Base-by-base conservation (phyloP, 2,113 vertebrate species). In the Nothobranchius furzeri region DNA sequence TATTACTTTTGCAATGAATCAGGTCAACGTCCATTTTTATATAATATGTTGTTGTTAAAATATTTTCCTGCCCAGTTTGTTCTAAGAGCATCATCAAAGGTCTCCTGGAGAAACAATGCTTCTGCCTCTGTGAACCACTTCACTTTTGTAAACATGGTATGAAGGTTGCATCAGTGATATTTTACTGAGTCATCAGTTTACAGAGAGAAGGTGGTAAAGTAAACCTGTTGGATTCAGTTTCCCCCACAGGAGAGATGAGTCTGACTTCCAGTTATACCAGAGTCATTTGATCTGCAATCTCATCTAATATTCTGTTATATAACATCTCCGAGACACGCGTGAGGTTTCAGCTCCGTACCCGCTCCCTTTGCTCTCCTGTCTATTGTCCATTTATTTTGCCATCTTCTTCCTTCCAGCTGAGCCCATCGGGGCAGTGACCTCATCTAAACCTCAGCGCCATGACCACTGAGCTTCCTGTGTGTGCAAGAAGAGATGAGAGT, bases 401-500 rank as follows among this genome's bases (percentile, higher is more conserved):
- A 76, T 81, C 75, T 87, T 68, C 70, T 80, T 70, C 84, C 84
- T 83, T 79, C 73, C 88, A 91, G 88, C 89, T 90, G 88, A 89
- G 88, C 85, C 84, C 82, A 75, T 62, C 45, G 81, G 88, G 86
- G 82, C 86, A 88, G 75, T 87, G 89, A 91, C 89, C 89, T 86
- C 89, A 91, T 91, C 89, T 87, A 84, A 86, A 86, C 84, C 76
- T 80, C 85, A 86, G 83, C 82, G 81, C 78, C 81, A 82, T 79
- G 87, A 85, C 88, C 71, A 68, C 75, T 74, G 81, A 74, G 83
- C 79, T 91, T 87, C 89, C 89, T 87, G 82, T 85, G 80, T 70
- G 79, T 84, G 77, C 76, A 74, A 64, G 73, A 79, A 77, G 79
- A 88, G 88, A 90, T 85, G 84, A 87, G 84, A 85, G 82, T 75